Base-by-base conservation (phyloP, 2,113 vertebrate genomes). In the Sialia sialis region DNA sequence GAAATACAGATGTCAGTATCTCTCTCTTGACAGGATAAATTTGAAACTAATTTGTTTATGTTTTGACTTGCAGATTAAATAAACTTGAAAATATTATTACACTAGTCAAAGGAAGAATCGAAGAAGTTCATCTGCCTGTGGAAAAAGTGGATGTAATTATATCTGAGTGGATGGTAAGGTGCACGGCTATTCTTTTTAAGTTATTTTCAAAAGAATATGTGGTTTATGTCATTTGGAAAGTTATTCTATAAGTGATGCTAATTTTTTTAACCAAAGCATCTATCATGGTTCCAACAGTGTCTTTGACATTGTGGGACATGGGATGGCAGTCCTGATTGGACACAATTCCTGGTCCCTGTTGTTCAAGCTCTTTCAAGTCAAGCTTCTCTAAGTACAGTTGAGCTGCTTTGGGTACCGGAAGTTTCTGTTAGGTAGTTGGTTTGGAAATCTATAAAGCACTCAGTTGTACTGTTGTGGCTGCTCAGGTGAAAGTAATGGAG, bases 131-230 rank as follows among this genome's bases (percentile, higher is more conserved):
- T 81, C 98, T 99, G 58, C 99, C 99, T 38, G 93, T 99, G 95
- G 98, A 99, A 88, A 99, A 99, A 97, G 99, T 99, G 92, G 99
- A 99, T 93, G 83, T 99, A 88, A 99, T 99, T 96, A 98, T 99
- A 98, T 99, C 99, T 8, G 99, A 99, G 46, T 99, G 99, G 99
- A 99, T 99, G 99, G 99, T 99, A 96, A 99, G 99, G 15, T 38
- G 12, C n/a, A 92, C 39, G 32, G 43, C n/a, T 83, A 16, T 48
- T 81, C 18, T 74, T 74, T 64, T 36, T 7, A 44, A 16, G 15
- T 73, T 73, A 16, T 49, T 88, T 72, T 66, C 13, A 27, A 20
- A 27, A 51, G 18, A 48, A 64, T 22, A 17, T 11, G 5, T 21
- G 12, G 13, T 86, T 54, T 29, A 4, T 60, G 85, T 77, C 0